Conservation (phyloP, 2,888 invertebrate genomes). For the Chromoteleia sp. region DNA sequence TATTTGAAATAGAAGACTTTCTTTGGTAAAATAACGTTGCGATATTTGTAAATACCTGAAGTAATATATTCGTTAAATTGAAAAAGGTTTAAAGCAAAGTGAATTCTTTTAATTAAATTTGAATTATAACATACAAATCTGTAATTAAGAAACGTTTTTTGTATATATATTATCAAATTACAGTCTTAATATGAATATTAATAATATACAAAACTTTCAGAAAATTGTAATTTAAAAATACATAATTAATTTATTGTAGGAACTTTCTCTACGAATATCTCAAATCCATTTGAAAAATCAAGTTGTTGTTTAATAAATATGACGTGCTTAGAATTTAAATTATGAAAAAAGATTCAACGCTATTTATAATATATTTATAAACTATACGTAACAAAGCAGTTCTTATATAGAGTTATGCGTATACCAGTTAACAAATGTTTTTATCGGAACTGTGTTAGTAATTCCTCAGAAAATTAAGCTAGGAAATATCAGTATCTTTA, state of each 20-base stretch:
- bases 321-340: not conserved
- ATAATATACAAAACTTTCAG: no score
- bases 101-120: not conserved
- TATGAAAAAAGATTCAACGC: constrained; percentile 4
- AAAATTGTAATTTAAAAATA: not conserved
- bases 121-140: not conserved
- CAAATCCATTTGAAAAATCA: not conserved
- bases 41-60: not conserved
- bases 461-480: no score
- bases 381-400: constrained; percentile 15
- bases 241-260: not conserved
- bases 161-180: no score
- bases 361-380: constrained; percentile 19
- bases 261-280: not conserved
- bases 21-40: constrained; percentile 35
- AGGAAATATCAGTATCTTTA: constrained; percentile 28
- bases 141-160: no score
- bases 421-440: constrained; percentile 7
- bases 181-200: no score
- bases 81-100: no score
- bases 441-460: no score
- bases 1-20: constrained; percentile 46
- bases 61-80: no score
- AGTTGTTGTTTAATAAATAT: constrained; percentile 7
- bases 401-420: not conserved